Conservation (phyloP, 2,888 invertebrate genomes). For the Octonoba sinensis region DNA sequence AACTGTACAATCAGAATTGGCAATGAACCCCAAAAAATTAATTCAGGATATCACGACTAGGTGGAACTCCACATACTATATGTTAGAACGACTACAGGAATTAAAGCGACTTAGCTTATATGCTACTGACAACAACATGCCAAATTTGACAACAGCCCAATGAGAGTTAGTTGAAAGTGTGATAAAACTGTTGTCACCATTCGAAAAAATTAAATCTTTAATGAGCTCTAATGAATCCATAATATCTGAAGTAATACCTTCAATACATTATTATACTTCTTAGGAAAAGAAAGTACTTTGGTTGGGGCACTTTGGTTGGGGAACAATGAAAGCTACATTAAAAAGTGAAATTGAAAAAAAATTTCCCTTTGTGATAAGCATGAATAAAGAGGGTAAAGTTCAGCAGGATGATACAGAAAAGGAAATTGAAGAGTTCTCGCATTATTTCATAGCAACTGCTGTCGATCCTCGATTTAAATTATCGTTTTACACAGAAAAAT, state of each 20-base stretch:
- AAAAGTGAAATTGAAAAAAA: too few species aligned
- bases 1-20: background rate
- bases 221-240: background rate
- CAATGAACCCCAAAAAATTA: constrained; percentile 5
- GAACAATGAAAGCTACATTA: background rate
- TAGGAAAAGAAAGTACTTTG: constrained; percentile 3
- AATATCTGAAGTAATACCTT: constrained; percentile 11
- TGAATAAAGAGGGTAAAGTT: too few species aligned
- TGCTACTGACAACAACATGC: background rate
- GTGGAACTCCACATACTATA: constrained; percentile 9
- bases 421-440: too few species aligned
- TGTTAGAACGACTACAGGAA: constrained; percentile 1
- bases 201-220: background rate
- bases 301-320: background rate
- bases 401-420: too few species aligned
- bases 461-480: too few species aligned
- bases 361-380: too few species aligned
- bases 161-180: background rate
- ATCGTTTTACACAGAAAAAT: too few species aligned
- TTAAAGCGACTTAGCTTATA: background rate
- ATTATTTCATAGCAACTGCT: too few species aligned
- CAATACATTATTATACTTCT: background rate
- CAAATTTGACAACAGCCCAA: background rate
- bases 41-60: constrained; percentile 6
- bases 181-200: background rate